phyloP scores from a whole-genome alignment of 2,888 invertebrate species.

The Drosophila mimica region DNA sequence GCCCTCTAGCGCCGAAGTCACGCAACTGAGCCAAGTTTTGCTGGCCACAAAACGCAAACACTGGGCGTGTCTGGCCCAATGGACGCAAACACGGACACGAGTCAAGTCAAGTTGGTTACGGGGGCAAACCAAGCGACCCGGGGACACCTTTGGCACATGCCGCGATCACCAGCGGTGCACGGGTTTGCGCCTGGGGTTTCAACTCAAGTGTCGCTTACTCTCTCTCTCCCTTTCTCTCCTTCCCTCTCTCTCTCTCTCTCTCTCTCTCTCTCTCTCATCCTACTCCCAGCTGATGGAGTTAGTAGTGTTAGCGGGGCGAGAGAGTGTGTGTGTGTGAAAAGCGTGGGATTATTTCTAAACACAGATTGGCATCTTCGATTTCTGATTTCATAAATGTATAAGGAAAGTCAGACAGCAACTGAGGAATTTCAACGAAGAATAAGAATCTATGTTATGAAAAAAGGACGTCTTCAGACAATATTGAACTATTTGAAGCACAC shows the following conservation, averaged over 20 bases:
- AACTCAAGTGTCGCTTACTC: slow-evolving; percentile 56
- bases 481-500: neutral
- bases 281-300: neutral
- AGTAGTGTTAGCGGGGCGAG: slow-evolving; percentile 1
- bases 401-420: neutral
- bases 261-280: neutral
- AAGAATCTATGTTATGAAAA: neutral
- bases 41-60: slow-evolving; percentile 27
- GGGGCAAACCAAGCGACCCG: slow-evolving; percentile 30
- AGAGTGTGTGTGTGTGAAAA: slow-evolving; percentile 15
- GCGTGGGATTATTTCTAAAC: slow-evolving; percentile 66
- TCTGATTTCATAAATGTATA: neutral
- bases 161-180: slow-evolving; percentile 75
- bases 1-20: slow-evolving; percentile 27
- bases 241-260: neutral
- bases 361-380: slow-evolving; percentile 28
- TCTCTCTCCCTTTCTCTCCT: neutral
- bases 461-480: neutral
- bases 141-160: slow-evolving; percentile 72
- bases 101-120: slow-evolving; percentile 33
- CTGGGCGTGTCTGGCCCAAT: slow-evolving; percentile 39
- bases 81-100: slow-evolving; percentile 39
- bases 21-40: slow-evolving; percentile 22
- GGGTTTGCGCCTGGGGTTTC: slow-evolving; percentile 73
- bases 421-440: neutral